Conservation (phyloP, 2,888 invertebrate species). For the Bruchidius siliquastri region DNA sequence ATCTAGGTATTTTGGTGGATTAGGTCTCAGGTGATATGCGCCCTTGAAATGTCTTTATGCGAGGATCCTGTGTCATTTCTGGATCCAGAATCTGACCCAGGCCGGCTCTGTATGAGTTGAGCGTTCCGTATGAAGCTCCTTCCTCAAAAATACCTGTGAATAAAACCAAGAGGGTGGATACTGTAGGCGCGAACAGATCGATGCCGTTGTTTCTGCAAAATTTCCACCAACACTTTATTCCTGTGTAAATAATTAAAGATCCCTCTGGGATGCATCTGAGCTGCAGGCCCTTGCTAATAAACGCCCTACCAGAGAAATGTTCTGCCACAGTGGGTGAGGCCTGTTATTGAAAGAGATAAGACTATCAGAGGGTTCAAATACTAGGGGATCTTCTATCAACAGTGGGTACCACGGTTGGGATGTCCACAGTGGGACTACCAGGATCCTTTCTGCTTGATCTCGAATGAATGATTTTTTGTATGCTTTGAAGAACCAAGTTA, state of each 20-base stretch:
- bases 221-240: constrained; percentile 2
- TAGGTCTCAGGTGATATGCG: constrained; percentile 8
- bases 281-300: background rate
- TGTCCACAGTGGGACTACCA: constrained; percentile 15
- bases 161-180: constrained; percentile 6
- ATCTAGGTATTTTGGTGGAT: constrained; percentile 11
- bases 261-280: background rate
- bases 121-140: constrained; percentile 7
- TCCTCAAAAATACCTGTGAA: constrained; percentile 5
- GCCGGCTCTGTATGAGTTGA: constrained; percentile 11
- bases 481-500: constrained; percentile 8
- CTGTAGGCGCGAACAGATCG: constrained; percentile 4
- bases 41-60: constrained; percentile 11
- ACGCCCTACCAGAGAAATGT: constrained; percentile 1
- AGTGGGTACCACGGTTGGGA: constrained; percentile 15
- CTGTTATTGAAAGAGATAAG: background rate
- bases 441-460: constrained; percentile 14
- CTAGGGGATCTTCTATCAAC: background rate
- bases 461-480: constrained; percentile 11
- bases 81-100: constrained; percentile 4
- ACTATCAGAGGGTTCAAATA: constrained; percentile 1
- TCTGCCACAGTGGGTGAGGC: background rate
- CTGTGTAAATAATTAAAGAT: background rate
- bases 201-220: background rate
- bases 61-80: constrained; percentile 3